Conservation (phyloP, 2,113 vertebrate genomes). For the Embiotoca jacksoni region DNA sequence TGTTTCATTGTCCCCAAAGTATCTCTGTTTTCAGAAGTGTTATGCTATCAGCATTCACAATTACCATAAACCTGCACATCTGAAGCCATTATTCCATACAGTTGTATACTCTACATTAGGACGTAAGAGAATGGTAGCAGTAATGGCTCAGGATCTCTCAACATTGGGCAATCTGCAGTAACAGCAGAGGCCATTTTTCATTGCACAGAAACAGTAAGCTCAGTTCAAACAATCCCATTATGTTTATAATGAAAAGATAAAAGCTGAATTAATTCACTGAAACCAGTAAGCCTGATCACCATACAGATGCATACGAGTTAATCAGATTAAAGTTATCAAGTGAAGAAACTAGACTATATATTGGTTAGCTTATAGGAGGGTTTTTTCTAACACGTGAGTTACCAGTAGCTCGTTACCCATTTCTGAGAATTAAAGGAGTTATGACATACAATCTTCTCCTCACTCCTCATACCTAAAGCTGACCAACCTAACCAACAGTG, state of each 20-base stretch:
- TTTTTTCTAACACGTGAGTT: no score
- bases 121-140: background rate
- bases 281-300: background rate
- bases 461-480: no score
- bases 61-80: conserved; percentile 16
- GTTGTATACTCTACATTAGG: background rate
- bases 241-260: background rate
- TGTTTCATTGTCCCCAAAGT: conserved; percentile 5
- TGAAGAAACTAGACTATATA: background rate
- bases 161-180: background rate
- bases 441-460: no score
- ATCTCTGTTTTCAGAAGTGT: background rate
- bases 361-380: background rate
- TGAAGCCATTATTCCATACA: conserved; percentile 3
- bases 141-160: background rate
- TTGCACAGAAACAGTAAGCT: background rate
- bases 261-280: background rate
- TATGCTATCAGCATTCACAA: background rate
- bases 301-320: background rate
- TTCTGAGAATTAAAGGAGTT: no score
- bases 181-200: background rate
- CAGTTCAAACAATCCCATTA: background rate
- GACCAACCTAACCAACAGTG: no score
- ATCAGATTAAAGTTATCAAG: background rate
- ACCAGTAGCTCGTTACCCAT: no score